Percentiles rank a stretch among this genome's conserved stretches.
phyloP scores from a whole-genome alignment of 2,797 vertebrate genomes.

The Leucoraja ocellata region DNA sequence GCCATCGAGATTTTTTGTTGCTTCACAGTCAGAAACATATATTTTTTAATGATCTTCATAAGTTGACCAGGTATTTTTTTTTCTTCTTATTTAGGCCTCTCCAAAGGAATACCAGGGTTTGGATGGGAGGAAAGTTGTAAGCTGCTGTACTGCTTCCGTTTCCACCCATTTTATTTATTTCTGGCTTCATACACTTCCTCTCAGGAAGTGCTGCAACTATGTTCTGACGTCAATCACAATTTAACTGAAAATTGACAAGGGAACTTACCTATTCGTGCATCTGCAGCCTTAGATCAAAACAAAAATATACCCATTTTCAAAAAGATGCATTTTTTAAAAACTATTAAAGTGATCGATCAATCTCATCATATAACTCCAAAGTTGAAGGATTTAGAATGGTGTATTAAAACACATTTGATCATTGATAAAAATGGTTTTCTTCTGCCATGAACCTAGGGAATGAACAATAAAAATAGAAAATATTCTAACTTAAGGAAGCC shows the following conservation, averaged over 20 bases:
- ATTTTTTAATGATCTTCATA: not conserved
- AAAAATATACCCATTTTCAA: not conserved
- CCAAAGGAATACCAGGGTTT: not conserved
- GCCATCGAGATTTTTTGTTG: not conserved
- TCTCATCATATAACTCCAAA: not conserved
- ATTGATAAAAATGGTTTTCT: not conserved
- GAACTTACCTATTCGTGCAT: not conserved
- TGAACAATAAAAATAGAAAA: not conserved
- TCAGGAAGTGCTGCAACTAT: not conserved
- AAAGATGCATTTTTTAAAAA: not conserved
- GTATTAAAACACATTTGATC: not conserved
- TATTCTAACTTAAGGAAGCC: too few species aligned
- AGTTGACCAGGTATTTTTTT: not conserved
- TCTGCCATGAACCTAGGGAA: not conserved
- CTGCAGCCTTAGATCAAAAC: not conserved
- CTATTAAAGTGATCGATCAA: not conserved
- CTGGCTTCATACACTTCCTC: not conserved
- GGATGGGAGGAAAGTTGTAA: not conserved
- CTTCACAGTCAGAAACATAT: not conserved
- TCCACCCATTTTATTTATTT: not conserved
- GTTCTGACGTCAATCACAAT: conserved; percentile 16
- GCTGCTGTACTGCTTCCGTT: not conserved
- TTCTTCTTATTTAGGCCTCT: not conserved
- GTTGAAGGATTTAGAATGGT: not conserved
- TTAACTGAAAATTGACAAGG: not conserved